phyloP scores from a whole-genome alignment of 2,888 invertebrate genomes.

The Urechis unicinctus region DNA sequence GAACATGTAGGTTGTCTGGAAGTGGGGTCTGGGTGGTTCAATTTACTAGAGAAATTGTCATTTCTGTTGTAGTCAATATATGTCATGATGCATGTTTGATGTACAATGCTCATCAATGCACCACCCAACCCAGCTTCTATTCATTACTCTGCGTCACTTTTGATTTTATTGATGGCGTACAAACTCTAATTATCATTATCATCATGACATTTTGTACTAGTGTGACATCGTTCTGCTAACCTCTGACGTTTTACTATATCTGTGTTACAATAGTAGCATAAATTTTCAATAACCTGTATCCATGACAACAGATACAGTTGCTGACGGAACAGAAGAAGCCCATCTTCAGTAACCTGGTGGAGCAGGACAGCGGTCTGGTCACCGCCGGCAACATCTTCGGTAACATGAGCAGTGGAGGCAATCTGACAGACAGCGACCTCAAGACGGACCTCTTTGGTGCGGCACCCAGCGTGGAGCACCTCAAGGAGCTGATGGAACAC shows the following conservation, averaged over 20 bases:
- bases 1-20: conserved; percentile 18
- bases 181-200: no score
- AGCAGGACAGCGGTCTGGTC: conserved; percentile 46
- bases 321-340: conserved; percentile 34
- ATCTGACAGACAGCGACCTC: conserved; percentile 34
- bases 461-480: conserved; percentile 11
- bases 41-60: not conserved
- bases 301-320: conserved; percentile 16
- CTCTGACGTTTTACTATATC: no score
- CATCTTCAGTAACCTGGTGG: conserved; percentile 44
- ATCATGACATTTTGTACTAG: no score
- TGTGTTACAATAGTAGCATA: no score
- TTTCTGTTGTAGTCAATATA: no score
- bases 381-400: conserved; percentile 34
- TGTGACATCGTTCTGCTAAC: no score
- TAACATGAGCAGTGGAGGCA: conserved; percentile 23
- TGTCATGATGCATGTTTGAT: no score
- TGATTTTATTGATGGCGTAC: no score
- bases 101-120: not conserved
- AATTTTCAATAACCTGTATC: no score
- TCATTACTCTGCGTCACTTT: no score
- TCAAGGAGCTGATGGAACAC: conserved; percentile 29
- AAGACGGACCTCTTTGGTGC: conserved; percentile 41
- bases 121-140: not conserved
- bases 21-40: not conserved